Conservation (phyloP, 2,797 vertebrate species). For the Dryobates pubescens region DNA sequence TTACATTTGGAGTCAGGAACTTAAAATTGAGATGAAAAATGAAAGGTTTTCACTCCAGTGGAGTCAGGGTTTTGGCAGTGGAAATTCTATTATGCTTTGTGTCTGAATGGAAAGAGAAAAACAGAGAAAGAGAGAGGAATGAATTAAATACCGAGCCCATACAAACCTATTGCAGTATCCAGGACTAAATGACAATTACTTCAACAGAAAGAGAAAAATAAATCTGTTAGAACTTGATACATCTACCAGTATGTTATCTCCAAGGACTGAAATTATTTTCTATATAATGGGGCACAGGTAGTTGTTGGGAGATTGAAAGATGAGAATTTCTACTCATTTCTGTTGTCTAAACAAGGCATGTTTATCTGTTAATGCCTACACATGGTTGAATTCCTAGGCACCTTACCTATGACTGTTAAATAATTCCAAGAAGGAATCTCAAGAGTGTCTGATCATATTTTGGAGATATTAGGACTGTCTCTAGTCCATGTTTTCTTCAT, state of each 20-base stretch:
- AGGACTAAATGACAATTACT: conserved; percentile 38
- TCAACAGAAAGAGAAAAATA: conserved; percentile 25
- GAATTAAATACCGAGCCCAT: conserved; percentile 40
- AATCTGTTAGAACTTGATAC: neutral
- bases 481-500: neutral
- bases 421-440: neutral
- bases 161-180: conserved; percentile 40
- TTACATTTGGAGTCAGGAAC: conserved; percentile 74
- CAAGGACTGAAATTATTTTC: conserved; percentile 34
- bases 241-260: neutral
- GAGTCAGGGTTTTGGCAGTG: conserved; percentile 72
- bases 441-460: neutral
- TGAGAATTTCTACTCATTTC: conserved; percentile 52
- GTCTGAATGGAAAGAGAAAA: conserved; percentile 51
- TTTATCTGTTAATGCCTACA: neutral
- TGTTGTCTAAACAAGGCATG: neutral
- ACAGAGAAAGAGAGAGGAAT: conserved; percentile 28
- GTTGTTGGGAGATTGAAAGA: neutral
- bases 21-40: conserved; percentile 80
- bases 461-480: neutral
- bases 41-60: conserved; percentile 79
- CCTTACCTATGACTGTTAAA: neutral
- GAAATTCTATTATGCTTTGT: conserved; percentile 71
- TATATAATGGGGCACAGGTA: conserved; percentile 1
- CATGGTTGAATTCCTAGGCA: neutral